A percentile compares a stretch with the other conserved stretches of the same genome.
These are phyloP conservation scores for Folsomia candida DNA, from an alignment of 2,888 invertebrate genomes.

Conservation along the genomic window DNA sequence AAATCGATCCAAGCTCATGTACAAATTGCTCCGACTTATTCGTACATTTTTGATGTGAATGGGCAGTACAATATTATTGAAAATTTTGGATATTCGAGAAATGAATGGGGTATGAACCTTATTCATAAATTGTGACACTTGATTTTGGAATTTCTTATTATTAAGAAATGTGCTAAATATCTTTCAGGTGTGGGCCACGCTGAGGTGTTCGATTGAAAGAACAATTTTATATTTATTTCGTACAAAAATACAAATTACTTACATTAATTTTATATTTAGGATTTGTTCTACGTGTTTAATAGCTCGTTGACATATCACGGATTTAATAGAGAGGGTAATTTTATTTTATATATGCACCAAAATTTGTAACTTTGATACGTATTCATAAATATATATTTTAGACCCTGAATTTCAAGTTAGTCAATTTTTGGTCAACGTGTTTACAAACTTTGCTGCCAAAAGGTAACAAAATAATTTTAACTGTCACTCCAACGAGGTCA, in stretches of 20 bases:
- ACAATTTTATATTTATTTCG: background rate
- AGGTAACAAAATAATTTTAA: slow-evolving; percentile 23
- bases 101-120: slow-evolving; percentile 30
- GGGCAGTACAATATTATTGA: slow-evolving; percentile 32
- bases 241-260: background rate
- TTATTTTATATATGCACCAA: too few species aligned
- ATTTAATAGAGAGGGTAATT: slow-evolving; percentile 32
- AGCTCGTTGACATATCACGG: slow-evolving; percentile 32
- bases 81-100: slow-evolving; percentile 26
- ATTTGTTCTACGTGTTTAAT: slow-evolving; percentile 39
- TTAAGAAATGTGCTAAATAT: background rate
- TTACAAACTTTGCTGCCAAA: slow-evolving; percentile 41
- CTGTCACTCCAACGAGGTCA: background rate
- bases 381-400: background rate
- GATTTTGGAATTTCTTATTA: background rate
- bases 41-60: slow-evolving; percentile 32
- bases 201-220: background rate
- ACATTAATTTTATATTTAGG: slow-evolving; percentile 18
- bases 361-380: too few species aligned
- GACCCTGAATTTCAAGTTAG: slow-evolving; percentile 43
- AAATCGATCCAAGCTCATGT: slow-evolving; percentile 38
- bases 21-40: slow-evolving; percentile 39
- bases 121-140: too few species aligned
- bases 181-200: slow-evolving; percentile 18
- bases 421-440: slow-evolving; percentile 38